Evolutionary conservation across 2,888 invertebrate genomes (phyloP).

Genomic region (Sclerodermus sp.): DNA sequence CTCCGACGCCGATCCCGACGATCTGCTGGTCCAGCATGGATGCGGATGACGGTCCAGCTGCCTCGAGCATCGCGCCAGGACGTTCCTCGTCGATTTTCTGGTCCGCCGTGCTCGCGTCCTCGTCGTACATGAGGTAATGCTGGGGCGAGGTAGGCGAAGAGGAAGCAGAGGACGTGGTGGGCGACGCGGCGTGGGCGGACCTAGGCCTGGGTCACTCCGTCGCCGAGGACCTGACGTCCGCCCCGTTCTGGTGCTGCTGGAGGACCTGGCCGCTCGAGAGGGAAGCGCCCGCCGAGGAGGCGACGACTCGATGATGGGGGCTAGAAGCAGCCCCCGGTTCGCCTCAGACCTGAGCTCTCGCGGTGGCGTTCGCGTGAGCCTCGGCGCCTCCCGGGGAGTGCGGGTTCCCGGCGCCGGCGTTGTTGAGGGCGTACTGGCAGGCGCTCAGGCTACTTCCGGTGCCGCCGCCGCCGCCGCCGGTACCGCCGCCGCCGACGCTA

Average conservation of each 20-base stretch:
- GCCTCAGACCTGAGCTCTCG: slow-evolving; percentile 54
- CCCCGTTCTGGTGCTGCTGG: slow-evolving; percentile 21
- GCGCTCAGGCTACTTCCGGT: slow-evolving; percentile 51
- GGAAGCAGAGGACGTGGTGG: slow-evolving; percentile 52
- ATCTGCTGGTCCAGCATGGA: slow-evolving; percentile 15
- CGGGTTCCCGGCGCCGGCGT: slow-evolving; percentile 42
- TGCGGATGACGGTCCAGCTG: neutral
- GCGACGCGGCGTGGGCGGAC: slow-evolving; percentile 49
- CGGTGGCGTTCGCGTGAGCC: slow-evolving; percentile 41
- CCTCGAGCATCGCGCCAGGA: slow-evolving; percentile 11
- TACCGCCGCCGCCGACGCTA: neutral
- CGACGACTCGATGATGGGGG: slow-evolving; percentile 44
- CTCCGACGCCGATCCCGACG: slow-evolving; percentile 21
- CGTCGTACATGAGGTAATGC: slow-evolving; percentile 53
- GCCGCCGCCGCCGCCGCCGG: no score
- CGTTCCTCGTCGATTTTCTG: slow-evolving; percentile 40
- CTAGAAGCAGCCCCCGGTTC: slow-evolving; percentile 56
- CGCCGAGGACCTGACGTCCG: slow-evolving; percentile 3
- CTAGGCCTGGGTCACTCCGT: slow-evolving; percentile 55
- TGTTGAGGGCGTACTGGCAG: slow-evolving; percentile 49
- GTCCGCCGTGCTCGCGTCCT: slow-evolving; percentile 51
- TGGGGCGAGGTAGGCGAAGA: slow-evolving; percentile 49
- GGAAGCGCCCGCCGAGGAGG: slow-evolving; percentile 8
- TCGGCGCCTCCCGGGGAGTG: slow-evolving; percentile 51
- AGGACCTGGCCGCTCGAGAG: neutral